phyloP scores from a whole-genome alignment of 2,797 vertebrate genomes.

The Oreortyx pictus region DNA sequence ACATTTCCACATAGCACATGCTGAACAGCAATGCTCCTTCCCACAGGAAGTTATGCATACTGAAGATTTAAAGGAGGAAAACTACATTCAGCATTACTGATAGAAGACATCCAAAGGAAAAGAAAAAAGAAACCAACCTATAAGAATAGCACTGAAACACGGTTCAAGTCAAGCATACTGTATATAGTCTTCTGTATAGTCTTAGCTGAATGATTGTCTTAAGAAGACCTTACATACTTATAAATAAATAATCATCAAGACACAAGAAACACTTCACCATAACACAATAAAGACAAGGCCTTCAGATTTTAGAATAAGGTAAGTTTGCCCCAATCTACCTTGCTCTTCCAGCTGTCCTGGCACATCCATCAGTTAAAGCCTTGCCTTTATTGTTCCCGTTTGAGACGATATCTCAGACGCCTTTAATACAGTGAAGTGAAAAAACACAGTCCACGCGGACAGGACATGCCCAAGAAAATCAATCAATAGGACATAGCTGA shows the following conservation, averaged over 20 bases:
- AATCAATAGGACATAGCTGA: constrained; percentile 13
- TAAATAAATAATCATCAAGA: background rate
- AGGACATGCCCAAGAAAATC: constrained; percentile 15
- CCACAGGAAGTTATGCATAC: background rate
- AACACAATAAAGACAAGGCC: constrained; percentile 23
- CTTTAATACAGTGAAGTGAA: background rate
- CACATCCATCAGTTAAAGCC: constrained; percentile 17
- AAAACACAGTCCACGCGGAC: background rate
- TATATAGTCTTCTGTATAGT: background rate
- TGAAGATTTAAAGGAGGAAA: background rate
- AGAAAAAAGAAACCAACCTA: background rate
- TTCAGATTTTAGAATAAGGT: background rate
- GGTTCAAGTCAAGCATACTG: background rate
- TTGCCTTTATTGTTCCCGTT: background rate
- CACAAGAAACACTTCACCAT: background rate
- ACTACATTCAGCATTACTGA: background rate
- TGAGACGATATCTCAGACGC: constrained; percentile 10
- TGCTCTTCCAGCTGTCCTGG: constrained; percentile 42
- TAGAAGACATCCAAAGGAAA: background rate
- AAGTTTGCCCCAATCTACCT: constrained; percentile 26
- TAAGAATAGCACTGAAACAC: background rate
- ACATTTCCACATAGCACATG: background rate
- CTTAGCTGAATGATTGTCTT: background rate
- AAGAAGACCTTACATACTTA: background rate
- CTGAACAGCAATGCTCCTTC: background rate